Base-by-base conservation (phyloP, 2,888 invertebrate species). In the Eilema sororculum region DNA sequence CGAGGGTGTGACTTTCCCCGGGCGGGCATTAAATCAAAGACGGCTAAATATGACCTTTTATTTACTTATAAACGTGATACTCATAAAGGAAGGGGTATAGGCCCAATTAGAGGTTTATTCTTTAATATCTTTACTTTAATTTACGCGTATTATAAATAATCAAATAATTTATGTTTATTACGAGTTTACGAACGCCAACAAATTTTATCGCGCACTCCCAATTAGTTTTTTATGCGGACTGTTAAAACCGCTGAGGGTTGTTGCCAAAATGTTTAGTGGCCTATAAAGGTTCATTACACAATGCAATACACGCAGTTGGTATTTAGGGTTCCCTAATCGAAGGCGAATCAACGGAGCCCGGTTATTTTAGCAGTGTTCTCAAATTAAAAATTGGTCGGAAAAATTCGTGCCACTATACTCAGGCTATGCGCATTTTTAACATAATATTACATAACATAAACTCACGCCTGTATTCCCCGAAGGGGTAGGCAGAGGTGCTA, bases 221-320 rank as follows among this genome's bases (percentile, higher is more conserved):
- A 89, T 90, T 88, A 88, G 84, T 84, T 77, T 82, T 87, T 88
- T 87, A 88, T 80, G 80, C 73, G 73, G 67, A 81, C 80, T 84
- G 78, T 84, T 85, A 85, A 84, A 77, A 70, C 46, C 28, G 33
- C 58, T 30, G 24, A 52, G 65, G 61, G 37, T 6, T 9, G 10
- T 58, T 73, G 57, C 69, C 71, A 57, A 75, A 79, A 78, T 67
- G 28, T 24, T 28, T 65, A 28, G 10, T 22, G 30, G 46, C n/a
- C 30, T 57, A 24, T 65, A 24, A 57, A 57, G 16, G 22, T 64
- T 28, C 56, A 56, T 65, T 64, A 52, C 10, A 16, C 22, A 1
- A 64, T 52, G 52, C 13, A 22, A 30, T n/a, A 28, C 20, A n/a
- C n/a, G 37, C n/a, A 24, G 12, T 30, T 30, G 10, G 2, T 30